A percentile compares a stretch with the other conserved stretches of the same genome.
These are phyloP conservation scores for Reinhardtius hippoglossoides DNA, from an alignment of 2,113 vertebrate genomes.

Conservation along the genomic window DNA sequence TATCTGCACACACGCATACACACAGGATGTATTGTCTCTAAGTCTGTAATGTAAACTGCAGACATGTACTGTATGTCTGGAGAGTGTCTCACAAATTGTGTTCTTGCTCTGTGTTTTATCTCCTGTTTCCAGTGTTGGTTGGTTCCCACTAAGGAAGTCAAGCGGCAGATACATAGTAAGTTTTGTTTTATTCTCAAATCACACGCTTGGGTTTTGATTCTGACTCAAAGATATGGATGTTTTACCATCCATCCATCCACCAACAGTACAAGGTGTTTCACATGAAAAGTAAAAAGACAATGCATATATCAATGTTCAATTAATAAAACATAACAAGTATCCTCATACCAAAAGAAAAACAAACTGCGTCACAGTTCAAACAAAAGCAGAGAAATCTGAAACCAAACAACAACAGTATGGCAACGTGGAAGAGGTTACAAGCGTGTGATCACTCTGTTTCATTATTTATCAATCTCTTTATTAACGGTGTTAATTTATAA, in stretches of 20 bases:
- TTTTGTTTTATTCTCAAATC: conserved; percentile 29
- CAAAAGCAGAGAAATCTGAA: conserved; percentile 54
- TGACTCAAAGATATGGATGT: neutral
- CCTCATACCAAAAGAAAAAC: conserved; percentile 7
- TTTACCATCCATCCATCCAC: neutral
- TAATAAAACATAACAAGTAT: conserved; percentile 3
- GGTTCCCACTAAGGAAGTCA: conserved; percentile 85
- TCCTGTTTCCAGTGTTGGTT: conserved; percentile 79
- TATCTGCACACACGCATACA: neutral
- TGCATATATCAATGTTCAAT: conserved; percentile 33
- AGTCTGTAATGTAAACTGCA: neutral
- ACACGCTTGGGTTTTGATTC: neutral
- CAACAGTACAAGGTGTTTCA: neutral
- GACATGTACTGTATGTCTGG: neutral
- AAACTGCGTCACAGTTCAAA: conserved; percentile 17
- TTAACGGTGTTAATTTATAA: conserved; percentile 30
- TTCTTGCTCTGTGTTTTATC: conserved; percentile 12
- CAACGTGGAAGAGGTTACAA: neutral
- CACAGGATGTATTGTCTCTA: neutral
- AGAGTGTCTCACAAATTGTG: conserved; percentile 1
- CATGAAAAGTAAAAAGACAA: neutral
- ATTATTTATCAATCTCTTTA: conserved; percentile 60
- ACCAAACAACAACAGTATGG: conserved; percentile 34
- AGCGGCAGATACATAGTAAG: conserved; percentile 85
- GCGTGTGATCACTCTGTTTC: conserved; percentile 43